Base-by-base conservation (phyloP, 2,888 invertebrate genomes). In the Andrena flavipes region DNA sequence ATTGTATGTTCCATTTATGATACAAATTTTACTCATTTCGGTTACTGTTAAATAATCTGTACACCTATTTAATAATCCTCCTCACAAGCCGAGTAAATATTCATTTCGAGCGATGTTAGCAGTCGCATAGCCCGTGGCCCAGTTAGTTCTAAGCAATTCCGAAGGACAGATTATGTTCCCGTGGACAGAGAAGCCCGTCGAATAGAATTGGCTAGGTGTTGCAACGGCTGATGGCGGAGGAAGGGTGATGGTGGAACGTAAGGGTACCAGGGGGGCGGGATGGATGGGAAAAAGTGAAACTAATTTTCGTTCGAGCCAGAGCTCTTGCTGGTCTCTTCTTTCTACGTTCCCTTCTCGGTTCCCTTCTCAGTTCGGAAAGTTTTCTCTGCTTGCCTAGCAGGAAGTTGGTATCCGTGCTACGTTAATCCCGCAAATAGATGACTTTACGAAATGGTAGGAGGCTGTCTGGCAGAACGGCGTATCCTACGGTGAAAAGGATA, bases 351-450 rank as follows among this genome's bases (percentile, higher is more conserved):
- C 16, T 42, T 51, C 49, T 33, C 29, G 16, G 82, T 82, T 84
- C 80, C 76, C 16, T 42, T 51, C 51, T 33, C 29, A 23, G 82
- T 82, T 84, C 80, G 80, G 73, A 84, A 87, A 87, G 79, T 85
- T 87, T 87, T 72, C 87, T 80, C 84, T 85, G 87, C 87, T 87
- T 87, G 80, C 82, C 83, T 87, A 87, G 85, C 85, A 82, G 85
- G 84, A 87, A 87, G 84, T 87, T 81, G 86, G 84, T 85, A 87
- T 85, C 87, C 87, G 70, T 80, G 82, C 76, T 84, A 87, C 87
- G 88, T 87, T 87, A 87, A 87, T 87, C 87, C 87, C 80, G 87
- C 87, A 87, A 87, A 87, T 85, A 87, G 87, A 87, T 87, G 87
- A 87, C 87, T 87, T 85, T 80, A 87, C 87, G 87, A 87, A 87